Conservation (phyloP, 2,113 vertebrate species). For the Zosterops japonicus region DNA sequence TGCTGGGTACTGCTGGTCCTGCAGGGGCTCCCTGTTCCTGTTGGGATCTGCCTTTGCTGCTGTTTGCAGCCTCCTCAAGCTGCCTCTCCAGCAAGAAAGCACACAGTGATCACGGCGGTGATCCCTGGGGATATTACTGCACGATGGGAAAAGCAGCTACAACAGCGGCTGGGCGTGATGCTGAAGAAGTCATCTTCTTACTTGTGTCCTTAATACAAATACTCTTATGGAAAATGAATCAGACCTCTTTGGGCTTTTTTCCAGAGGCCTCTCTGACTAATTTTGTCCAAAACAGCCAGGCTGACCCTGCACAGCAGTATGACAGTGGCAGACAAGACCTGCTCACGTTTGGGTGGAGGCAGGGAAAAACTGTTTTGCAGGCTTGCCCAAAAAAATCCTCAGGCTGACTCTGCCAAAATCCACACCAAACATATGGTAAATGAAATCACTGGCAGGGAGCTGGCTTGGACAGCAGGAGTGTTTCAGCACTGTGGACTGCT, state of each 20-base stretch:
- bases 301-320: neutral
- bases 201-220: neutral
- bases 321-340: conserved; percentile 25
- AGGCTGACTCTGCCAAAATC: conserved; percentile 48
- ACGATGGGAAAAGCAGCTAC: neutral
- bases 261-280: conserved; percentile 55
- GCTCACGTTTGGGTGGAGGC: conserved; percentile 56
- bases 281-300: conserved; percentile 46
- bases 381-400: conserved; percentile 42
- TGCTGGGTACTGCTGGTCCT: neutral
- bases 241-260: conserved; percentile 22
- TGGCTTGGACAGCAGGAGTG: conserved; percentile 11
- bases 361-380: conserved; percentile 50
- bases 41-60: neutral
- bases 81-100: neutral
- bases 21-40: neutral
- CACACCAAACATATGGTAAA: conserved; percentile 65
- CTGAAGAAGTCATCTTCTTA: conserved; percentile 24
- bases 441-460: conserved; percentile 46
- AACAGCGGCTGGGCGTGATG: neutral
- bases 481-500: conserved; percentile 66
- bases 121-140: neutral
- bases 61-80: neutral
- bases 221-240: conserved; percentile 42
- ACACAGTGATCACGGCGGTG: neutral